A percentile compares a stretch with the other conserved stretches of the same genome.
These are phyloP conservation scores for Cremastinae sp. DNA, from an alignment of 2,888 invertebrate genomes.

Conservation along the genomic window DNA sequence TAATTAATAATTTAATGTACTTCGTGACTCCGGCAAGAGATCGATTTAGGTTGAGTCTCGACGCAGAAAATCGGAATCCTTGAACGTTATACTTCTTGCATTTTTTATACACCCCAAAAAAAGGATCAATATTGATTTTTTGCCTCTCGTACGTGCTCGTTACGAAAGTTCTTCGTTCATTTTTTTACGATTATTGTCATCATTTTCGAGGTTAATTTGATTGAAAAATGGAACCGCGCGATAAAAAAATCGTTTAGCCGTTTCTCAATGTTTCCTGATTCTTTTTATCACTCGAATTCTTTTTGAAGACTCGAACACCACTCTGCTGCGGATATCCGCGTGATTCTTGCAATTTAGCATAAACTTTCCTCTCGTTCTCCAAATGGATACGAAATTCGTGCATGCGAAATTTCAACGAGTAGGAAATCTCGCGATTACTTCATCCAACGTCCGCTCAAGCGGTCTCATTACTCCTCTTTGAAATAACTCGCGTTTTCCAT, in stretches of 20 bases:
- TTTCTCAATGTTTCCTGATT: too few species aligned
- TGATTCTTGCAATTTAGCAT: slow-evolving; percentile 1
- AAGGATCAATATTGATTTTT: too few species aligned
- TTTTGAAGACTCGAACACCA: neutral
- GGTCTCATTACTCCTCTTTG: slow-evolving; percentile 11
- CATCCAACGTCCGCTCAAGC: slow-evolving; percentile 27
- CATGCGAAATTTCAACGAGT: slow-evolving; percentile 16
- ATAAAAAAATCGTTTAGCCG: too few species aligned
- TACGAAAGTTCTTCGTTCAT: neutral
- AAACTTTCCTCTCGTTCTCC: slow-evolving; percentile 38
- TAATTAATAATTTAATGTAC: slow-evolving; percentile 24
- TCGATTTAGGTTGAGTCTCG: slow-evolving; percentile 19
- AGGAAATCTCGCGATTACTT: slow-evolving; percentile 32
- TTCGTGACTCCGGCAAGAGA: slow-evolving; percentile 3
- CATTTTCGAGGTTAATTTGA: too few species aligned
- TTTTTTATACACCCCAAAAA: neutral
- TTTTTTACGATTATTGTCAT: too few species aligned
- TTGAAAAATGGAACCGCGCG: too few species aligned
- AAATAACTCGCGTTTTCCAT: slow-evolving; percentile 16
- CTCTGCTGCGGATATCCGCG: slow-evolving; percentile 14
- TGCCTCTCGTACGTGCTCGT: neutral
- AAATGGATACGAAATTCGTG: slow-evolving; percentile 16
- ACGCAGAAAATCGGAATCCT: neutral
- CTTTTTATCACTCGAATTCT: neutral
- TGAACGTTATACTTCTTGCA: too few species aligned